Conservation (phyloP, 2,113 vertebrate genomes). For the Ascaphus truei region DNA sequence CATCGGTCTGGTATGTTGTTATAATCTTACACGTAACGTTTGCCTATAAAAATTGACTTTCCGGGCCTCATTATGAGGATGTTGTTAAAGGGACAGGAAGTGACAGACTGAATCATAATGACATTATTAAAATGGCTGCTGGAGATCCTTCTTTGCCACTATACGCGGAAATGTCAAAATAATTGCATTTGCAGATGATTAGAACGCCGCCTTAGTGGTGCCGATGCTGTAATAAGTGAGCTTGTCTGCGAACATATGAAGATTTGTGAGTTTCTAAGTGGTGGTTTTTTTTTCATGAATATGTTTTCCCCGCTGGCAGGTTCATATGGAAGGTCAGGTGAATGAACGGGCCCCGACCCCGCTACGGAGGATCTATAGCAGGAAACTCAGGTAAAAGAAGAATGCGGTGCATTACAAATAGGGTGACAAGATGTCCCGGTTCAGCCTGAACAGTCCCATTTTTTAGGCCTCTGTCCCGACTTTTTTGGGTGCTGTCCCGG, state of each 20-base stretch:
- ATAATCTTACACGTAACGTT: slow-evolving; percentile 11
- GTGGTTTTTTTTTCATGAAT: slow-evolving; percentile 19
- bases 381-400: too few relatives aligned
- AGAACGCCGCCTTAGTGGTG: background rate
- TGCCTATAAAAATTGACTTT: slow-evolving; percentile 23
- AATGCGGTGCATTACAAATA: too few relatives aligned
- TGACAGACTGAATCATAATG: slow-evolving; percentile 24
- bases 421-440: too few relatives aligned
- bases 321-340: slow-evolving; percentile 4
- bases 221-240: background rate
- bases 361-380: background rate
- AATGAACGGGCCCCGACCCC: background rate
- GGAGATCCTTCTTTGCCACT: background rate
- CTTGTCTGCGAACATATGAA: slow-evolving; percentile 1
- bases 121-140: slow-evolving; percentile 15
- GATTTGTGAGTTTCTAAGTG: slow-evolving; percentile 22
- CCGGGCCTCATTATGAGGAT: slow-evolving; percentile 19
- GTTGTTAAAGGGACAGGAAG: slow-evolving; percentile 22
- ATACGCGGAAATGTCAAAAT: slow-evolving; percentile 27
- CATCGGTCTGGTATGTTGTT: slow-evolving; percentile 9
- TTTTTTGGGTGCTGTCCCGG: too few relatives aligned
- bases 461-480: too few relatives aligned
- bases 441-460: too few relatives aligned
- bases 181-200: slow-evolving; percentile 25
- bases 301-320: background rate